phyloP scores from a whole-genome alignment of 2,113 vertebrate species.

The Origma solitaria region DNA sequence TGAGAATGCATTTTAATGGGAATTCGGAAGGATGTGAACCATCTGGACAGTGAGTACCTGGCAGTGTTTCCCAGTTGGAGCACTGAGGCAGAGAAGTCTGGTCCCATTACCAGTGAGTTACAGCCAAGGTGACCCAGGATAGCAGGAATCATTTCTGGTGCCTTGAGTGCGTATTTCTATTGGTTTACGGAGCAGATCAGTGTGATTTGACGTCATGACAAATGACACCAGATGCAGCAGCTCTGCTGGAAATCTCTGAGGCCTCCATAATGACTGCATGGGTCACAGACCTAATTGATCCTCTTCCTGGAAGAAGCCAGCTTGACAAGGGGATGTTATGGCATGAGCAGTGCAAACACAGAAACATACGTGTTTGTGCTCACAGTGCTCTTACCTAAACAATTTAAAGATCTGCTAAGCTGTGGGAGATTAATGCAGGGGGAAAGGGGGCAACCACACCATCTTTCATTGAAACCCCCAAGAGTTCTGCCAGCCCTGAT shows the following conservation, averaged over 20 bases:
- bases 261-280: background rate
- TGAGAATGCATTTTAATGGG: background rate
- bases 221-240: conserved; percentile 14
- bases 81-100: background rate
- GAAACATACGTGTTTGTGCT: background rate
- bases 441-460: background rate
- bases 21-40: background rate
- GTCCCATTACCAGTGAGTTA: background rate
- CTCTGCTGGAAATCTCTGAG: background rate
- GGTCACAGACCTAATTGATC: conserved; percentile 12
- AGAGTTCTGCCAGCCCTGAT: background rate
- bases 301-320: conserved; percentile 24
- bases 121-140: conserved; percentile 4
- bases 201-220: background rate
- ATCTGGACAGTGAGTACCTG: background rate
- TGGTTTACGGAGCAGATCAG: background rate
- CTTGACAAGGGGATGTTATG: background rate
- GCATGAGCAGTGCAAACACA: background rate
- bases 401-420: background rate
- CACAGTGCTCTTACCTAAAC: background rate
- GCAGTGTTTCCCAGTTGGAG: background rate
- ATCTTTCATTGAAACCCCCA: background rate
- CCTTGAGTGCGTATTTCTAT: background rate
- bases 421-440: background rate
- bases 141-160: background rate